phyloP scores from a whole-genome alignment of 92 coral and sea anemone species.

The Hydrozoanthus gracilis region DNA sequence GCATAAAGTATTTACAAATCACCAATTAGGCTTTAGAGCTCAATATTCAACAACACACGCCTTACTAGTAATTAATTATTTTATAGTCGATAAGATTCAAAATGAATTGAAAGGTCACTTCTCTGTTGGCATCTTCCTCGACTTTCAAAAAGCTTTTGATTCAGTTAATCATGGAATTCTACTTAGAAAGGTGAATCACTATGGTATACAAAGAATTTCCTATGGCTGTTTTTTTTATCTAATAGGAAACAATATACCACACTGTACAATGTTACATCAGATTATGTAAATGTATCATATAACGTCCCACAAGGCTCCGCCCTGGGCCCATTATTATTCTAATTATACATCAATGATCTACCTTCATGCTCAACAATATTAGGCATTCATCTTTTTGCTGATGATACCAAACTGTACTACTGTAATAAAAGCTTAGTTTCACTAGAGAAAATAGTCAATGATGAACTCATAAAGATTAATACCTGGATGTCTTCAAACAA shows the following conservation, averaged over 20 bases:
- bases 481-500: constrained; percentile 3
- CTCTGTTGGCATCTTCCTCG: constrained; percentile 20
- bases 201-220: not conserved
- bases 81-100: not conserved
- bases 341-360: not conserved
- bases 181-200: not conserved
- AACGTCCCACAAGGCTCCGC: not conserved
- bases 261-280: constrained; percentile 9
- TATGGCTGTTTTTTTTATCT: not conserved
- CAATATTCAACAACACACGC: constrained; percentile 17
- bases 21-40: constrained; percentile 22
- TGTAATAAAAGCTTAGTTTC: not conserved
- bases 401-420: constrained; percentile 9
- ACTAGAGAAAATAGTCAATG: not conserved
- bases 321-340: not conserved
- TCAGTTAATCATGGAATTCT: not conserved
- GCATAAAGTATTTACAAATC: constrained; percentile 15
- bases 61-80: not conserved
- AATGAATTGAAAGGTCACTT: constrained; percentile 12
- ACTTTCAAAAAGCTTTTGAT: not conserved
- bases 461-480: not conserved
- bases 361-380: constrained; percentile 8
- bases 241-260: constrained; percentile 4
- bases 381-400: constrained; percentile 20
- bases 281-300: constrained; percentile 22